A percentile compares a stretch with the other conserved stretches of the same genome.
Conservation (phyloP, 2,113 vertebrate species). For the Brachionichthys hirsutus region DNA sequence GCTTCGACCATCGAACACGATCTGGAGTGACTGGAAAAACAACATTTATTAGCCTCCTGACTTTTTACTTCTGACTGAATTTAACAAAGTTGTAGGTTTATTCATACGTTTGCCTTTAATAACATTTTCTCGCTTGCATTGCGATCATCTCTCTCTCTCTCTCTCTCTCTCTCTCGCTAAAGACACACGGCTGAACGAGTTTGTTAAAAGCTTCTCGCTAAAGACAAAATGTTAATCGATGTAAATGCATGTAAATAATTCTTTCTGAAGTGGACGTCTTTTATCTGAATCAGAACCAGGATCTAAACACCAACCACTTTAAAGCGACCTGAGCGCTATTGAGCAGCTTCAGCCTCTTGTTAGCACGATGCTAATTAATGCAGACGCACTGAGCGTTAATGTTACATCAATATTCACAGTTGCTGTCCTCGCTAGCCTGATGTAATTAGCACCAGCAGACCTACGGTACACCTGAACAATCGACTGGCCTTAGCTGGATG, state of each 20-base stretch:
- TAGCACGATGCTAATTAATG: neutral
- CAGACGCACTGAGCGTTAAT: neutral
- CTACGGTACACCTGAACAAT: too few relatives aligned
- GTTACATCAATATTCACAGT: neutral
- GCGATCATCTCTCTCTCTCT: too few relatives aligned
- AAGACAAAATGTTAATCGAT: neutral
- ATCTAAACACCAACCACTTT: neutral
- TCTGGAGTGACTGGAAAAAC: too few relatives aligned
- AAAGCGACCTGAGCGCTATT: neutral
- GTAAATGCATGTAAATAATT: constrained; percentile 2
- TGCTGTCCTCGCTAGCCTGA: constrained; percentile 5
- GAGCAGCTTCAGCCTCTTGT: neutral
- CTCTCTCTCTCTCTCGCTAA: too few relatives aligned
- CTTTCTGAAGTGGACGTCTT: neutral
- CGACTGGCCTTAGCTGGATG: constrained; percentile 5
- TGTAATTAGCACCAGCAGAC: constrained; percentile 6
- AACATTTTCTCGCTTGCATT: too few relatives aligned
- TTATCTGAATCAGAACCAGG: neutral
- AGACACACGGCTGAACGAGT: neutral
- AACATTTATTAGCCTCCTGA: too few relatives aligned
- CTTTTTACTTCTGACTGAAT: too few relatives aligned
- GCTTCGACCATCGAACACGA: too few relatives aligned
- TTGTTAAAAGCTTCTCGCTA: neutral
- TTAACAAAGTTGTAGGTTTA: too few relatives aligned
- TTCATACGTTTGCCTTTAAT: too few relatives aligned